These are phyloP conservation scores for Sphenodon punctatus DNA, from an alignment of 2,797 vertebrate species.

Conservation along the genomic window DNA sequence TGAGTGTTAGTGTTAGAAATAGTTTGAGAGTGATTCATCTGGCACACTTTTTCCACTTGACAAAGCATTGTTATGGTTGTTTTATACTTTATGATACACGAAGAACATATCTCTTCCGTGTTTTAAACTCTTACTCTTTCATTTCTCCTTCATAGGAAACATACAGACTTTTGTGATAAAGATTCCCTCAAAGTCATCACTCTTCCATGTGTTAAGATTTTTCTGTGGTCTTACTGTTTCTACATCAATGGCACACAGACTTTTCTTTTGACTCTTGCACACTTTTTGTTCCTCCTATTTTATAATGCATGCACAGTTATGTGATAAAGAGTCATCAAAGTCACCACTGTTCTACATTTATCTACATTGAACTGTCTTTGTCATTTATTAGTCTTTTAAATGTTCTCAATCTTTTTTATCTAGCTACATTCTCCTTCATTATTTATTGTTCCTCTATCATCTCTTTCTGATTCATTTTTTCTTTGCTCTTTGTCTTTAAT, in stretches of 20 bases:
- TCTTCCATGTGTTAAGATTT: slow-evolving; percentile 36
- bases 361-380: slow-evolving; percentile 57
- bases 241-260: slow-evolving; percentile 43
- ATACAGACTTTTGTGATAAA: slow-evolving; percentile 34
- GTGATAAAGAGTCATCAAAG: slow-evolving; percentile 68
- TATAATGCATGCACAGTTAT: slow-evolving; percentile 50
- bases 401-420: slow-evolving; percentile 52
- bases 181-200: slow-evolving; percentile 54
- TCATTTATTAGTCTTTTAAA: slow-evolving; percentile 66
- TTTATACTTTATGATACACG: slow-evolving; percentile 13
- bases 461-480: slow-evolving; percentile 21
- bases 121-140: slow-evolving; percentile 21
- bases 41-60: not conserved
- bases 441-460: slow-evolving; percentile 52
- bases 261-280: slow-evolving; percentile 46
- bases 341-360: slow-evolving; percentile 57
- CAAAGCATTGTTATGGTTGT: not conserved
- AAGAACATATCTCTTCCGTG: not conserved
- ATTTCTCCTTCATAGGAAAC: slow-evolving; percentile 42
- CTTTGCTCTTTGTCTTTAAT: slow-evolving; percentile 40
- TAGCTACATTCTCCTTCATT: slow-evolving; percentile 44
- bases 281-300: slow-evolving; percentile 54
- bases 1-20: slow-evolving; percentile 6
- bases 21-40: slow-evolving; percentile 29
- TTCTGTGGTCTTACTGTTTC: slow-evolving; percentile 13